Conservation (phyloP, 2,113 vertebrate genomes). For the mouse (Mus musculus) region GRCm39 chr2:40489501-40490000, state of each 20-base stretch:
- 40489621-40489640: background rate
- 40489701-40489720: too few species aligned
- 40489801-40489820: too few species aligned
- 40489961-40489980: background rate
- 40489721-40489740: too few species aligned
- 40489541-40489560: slow-evolving; percentile 11
- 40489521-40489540: background rate
- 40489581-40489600: background rate
- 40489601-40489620: background rate
- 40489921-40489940: background rate
- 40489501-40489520: background rate
- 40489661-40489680: background rate
- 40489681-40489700: background rate
- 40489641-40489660: background rate
- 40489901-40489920: background rate
- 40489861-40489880: too few species aligned
- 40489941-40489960: slow-evolving; percentile 46
- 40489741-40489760: too few species aligned
- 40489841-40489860: too few species aligned
- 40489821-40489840: too few species aligned
- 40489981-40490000: slow-evolving; percentile 22
- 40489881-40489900: background rate
- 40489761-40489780: too few species aligned
- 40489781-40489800: too few species aligned
- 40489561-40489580: background rate